A percentile compares a stretch with the other conserved stretches of the same genome.
Conservation (phyloP, 2,113 vertebrate species). For the Camelus bactrianus region DNA sequence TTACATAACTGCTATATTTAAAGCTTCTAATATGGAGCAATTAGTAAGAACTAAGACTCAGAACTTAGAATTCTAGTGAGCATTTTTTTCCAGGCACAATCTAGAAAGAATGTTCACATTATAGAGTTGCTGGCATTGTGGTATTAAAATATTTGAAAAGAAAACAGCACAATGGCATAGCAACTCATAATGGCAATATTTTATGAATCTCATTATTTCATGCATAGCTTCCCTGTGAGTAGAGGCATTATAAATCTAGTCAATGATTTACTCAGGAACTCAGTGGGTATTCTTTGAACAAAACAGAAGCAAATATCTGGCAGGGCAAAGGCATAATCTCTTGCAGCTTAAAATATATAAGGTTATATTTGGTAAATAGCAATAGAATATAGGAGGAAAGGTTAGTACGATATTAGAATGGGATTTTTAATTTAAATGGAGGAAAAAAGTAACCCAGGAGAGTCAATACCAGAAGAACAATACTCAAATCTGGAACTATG, state of each 20-base stretch:
- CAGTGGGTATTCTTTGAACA: slow-evolving; percentile 12
- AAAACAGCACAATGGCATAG: slow-evolving; percentile 15
- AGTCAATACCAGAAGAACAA: not conserved
- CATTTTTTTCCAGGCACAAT: not conserved
- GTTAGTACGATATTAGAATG: not conserved
- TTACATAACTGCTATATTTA: slow-evolving; percentile 53
- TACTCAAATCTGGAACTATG: not conserved
- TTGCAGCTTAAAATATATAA: slow-evolving; percentile 19
- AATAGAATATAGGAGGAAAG: not conserved
- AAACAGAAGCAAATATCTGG: slow-evolving; percentile 3
- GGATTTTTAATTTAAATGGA: not conserved
- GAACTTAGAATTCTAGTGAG: not conserved
- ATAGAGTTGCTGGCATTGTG: not conserved
- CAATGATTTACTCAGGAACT: slow-evolving; percentile 29
- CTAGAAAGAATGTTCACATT: not conserved
- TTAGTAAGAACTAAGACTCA: slow-evolving; percentile 58
- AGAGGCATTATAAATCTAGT: slow-evolving; percentile 25
- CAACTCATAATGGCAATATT: slow-evolving; percentile 41
- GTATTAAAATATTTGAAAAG: slow-evolving; percentile 51
- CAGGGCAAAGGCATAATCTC: not conserved
- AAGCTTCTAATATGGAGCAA: slow-evolving; percentile 31
- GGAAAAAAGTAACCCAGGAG: not conserved
- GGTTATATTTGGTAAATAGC: slow-evolving; percentile 13
- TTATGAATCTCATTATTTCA: slow-evolving; percentile 72
- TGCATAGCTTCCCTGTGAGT: slow-evolving; percentile 35